phyloP scores from a whole-genome alignment of 2,113 vertebrate genomes.

The Paraplagusia blochii region DNA sequence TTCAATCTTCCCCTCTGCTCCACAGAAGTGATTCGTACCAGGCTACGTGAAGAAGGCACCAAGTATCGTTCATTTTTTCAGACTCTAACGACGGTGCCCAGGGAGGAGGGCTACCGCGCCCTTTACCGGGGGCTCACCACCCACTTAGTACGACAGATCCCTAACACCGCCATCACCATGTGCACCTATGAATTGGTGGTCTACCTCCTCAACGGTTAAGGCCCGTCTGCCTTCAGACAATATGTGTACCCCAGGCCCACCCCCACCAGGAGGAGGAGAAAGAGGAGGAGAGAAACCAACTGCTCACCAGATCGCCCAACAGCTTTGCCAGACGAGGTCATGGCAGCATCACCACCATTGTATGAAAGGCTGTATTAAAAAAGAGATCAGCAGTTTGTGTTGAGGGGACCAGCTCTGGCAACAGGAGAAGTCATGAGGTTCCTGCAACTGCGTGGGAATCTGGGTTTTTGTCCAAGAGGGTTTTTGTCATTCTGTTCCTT shows the following conservation, averaged over 20 bases:
- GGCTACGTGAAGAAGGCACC: constrained; percentile 96
- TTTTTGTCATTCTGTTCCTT: constrained; percentile 26
- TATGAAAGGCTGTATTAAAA: constrained; percentile 13
- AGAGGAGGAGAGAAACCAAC: constrained; percentile 19
- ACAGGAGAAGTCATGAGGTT: neutral
- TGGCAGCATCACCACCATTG: constrained; percentile 8
- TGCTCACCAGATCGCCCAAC: constrained; percentile 22
- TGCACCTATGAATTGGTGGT: constrained; percentile 97
- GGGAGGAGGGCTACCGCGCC: constrained; percentile 92
- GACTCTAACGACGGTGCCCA: constrained; percentile 86
- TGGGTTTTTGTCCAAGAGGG: constrained; percentile 11
- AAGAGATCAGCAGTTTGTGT: constrained; percentile 22
- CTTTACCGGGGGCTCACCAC: constrained; percentile 95
- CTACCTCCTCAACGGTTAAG: constrained; percentile 92
- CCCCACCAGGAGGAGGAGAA: constrained; percentile 9
- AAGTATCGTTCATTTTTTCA: constrained; percentile 97
- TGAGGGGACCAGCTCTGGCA: constrained; percentile 20
- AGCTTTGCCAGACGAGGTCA: constrained; percentile 12
- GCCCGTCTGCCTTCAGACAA: neutral
- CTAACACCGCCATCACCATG: constrained; percentile 99
- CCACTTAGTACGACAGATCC: constrained; percentile 95
- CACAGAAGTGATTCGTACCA: constrained; percentile 95
- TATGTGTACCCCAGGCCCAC: constrained; percentile 22
- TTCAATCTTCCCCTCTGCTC: neutral
- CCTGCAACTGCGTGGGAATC: constrained; percentile 12